Percentiles rank a stretch among this genome's conserved stretches.
These are phyloP conservation scores for Ectemnius lituratus DNA, from an alignment of 2,888 invertebrate genomes.

Conservation along the genomic window DNA sequence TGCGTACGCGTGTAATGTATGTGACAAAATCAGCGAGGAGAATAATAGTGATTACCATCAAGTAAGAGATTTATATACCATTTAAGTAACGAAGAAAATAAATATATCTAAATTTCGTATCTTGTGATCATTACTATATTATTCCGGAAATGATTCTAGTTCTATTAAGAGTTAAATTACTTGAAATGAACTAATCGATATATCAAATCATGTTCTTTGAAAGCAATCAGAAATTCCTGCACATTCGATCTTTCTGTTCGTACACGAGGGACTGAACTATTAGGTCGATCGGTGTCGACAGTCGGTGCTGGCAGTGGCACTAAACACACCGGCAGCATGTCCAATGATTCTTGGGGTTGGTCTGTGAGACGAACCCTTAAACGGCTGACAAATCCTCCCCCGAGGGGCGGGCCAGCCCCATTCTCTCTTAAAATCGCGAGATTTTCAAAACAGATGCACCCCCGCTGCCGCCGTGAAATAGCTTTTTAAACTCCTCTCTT, in stretches of 20 bases:
- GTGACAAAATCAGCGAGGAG: too few species aligned
- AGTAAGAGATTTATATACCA: too few species aligned
- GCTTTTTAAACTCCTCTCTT: constrained; percentile 72
- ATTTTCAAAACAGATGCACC: constrained; percentile 73
- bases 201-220: background rate
- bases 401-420: constrained; percentile 33
- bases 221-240: background rate
- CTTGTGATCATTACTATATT: too few species aligned
- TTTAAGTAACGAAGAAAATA: too few species aligned
- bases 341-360: constrained; percentile 52
- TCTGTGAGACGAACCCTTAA: constrained; percentile 50
- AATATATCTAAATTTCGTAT: too few species aligned
- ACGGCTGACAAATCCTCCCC: constrained; percentile 57
- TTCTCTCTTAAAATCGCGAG: constrained; percentile 64
- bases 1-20: too few species aligned
- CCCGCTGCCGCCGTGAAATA: constrained; percentile 63
- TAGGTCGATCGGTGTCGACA: constrained; percentile 7
- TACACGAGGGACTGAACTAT: background rate
- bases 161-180: background rate
- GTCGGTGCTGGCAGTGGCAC: constrained; percentile 22
- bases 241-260: background rate
- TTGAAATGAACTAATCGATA: background rate
- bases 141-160: background rate
- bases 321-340: background rate
- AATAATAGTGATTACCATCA: too few species aligned